These are phyloP conservation scores for Tipula confusa DNA, from an alignment of 2,888 invertebrate genomes.

Conservation along the genomic window DNA sequence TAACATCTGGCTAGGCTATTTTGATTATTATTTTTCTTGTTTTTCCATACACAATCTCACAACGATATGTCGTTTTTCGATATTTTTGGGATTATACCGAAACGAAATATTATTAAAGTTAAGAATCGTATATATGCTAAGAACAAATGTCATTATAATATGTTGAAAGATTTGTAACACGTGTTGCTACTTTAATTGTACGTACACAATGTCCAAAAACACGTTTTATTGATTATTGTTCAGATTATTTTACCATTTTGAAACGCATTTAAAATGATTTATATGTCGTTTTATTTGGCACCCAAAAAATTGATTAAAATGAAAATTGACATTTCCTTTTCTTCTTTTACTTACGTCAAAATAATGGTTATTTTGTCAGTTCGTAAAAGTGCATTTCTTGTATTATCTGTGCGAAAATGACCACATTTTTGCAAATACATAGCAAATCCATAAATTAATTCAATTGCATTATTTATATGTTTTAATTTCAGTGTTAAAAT, in stretches of 20 bases:
- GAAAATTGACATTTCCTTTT: too few relatives aligned
- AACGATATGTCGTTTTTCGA: background rate
- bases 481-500: too few relatives aligned
- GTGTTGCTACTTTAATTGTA: background rate
- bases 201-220: background rate
- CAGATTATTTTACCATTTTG: background rate
- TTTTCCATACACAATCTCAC: background rate
- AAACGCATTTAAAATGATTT: background rate
- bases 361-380: too few relatives aligned
- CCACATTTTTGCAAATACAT: too few relatives aligned
- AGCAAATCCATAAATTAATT: too few relatives aligned
- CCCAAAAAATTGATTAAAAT: too few relatives aligned
- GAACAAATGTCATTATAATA: background rate
- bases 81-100: background rate
- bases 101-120: conserved; percentile 17
- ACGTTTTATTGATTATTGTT: background rate
- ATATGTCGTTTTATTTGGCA: background rate
- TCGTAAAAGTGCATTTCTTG: too few relatives aligned
- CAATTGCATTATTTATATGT: too few relatives aligned
- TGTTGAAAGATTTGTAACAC: background rate
- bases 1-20: conserved; percentile 14
- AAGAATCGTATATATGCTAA: background rate
- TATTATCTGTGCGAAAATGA: too few relatives aligned
- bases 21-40: conserved; percentile 20
- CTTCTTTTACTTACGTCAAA: too few relatives aligned